Evolutionary conservation across 2,797 vertebrate species (phyloP).

Genomic region (Fratercula arctica): DNA sequence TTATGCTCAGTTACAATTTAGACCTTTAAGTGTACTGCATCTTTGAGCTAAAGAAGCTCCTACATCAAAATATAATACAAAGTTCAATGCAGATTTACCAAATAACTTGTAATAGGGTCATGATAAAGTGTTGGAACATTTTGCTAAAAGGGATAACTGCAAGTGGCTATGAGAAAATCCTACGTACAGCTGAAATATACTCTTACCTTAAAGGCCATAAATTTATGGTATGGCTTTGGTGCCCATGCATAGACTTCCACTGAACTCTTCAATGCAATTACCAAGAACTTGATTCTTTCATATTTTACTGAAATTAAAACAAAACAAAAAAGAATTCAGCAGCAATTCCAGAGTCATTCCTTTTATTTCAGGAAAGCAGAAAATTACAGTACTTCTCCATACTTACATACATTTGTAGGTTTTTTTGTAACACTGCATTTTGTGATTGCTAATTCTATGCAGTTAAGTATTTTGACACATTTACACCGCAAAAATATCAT

Average conservation of each 20-base stretch:
- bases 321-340: conserved; percentile 10
- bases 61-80: not conserved
- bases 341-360: not conserved
- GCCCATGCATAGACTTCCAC: conserved; percentile 93
- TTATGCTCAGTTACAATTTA: not conserved
- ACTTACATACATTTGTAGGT: not conserved
- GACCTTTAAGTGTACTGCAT: not conserved
- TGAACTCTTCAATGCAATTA: conserved; percentile 90
- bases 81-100: not conserved
- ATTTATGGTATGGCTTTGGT: conserved; percentile 92
- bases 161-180: not conserved
- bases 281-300: conserved; percentile 91
- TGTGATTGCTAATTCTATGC: not conserved
- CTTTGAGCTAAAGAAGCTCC: not conserved
- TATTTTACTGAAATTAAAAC: conserved; percentile 86
- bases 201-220: conserved; percentile 92
- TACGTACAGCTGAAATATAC: not conserved
- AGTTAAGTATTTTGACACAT: not conserved
- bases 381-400: not conserved
- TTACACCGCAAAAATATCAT: not conserved
- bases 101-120: not conserved
- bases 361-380: conserved; percentile 4
- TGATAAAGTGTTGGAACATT: not conserved
- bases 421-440: not conserved
- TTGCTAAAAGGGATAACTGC: not conserved